These are phyloP conservation scores for Sardina pilchardus DNA, from an alignment of 2,113 vertebrate genomes.

Conservation along the genomic window DNA sequence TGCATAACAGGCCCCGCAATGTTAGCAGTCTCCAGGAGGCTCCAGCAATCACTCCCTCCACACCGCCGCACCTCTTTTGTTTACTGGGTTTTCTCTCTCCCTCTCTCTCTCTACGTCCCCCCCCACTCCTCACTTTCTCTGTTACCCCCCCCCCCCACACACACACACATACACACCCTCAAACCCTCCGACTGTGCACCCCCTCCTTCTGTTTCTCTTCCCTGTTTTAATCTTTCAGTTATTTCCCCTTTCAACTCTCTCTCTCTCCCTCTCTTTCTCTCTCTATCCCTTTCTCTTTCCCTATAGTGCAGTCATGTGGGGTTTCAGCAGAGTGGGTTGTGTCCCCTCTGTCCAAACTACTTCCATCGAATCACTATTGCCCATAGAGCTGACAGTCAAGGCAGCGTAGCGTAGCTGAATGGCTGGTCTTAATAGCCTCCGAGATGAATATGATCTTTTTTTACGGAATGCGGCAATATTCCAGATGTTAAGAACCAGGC, in stretches of 20 bases:
- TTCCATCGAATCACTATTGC: neutral
- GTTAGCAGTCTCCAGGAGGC: constrained; percentile 21
- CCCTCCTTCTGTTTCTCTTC: neutral
- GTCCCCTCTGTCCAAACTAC: neutral
- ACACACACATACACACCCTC: no score
- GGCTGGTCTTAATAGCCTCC: neutral
- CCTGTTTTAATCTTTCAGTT: neutral
- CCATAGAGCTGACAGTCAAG: constrained; percentile 23
- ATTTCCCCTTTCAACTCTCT: neutral
- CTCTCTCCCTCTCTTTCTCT: constrained; percentile 1
- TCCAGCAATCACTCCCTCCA: constrained; percentile 37
- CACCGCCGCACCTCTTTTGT: constrained; percentile 20
- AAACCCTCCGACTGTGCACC: neutral
- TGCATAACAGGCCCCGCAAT: constrained; percentile 33
- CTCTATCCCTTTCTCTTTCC: no score
- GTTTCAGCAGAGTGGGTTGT: neutral
- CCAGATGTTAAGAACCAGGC: constrained; percentile 58
- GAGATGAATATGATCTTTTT: constrained; percentile 14
- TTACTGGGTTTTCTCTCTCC: neutral
- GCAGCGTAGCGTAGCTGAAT: constrained; percentile 7
- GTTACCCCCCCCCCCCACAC: neutral
- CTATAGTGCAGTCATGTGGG: neutral
- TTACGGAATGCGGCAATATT: constrained; percentile 58
- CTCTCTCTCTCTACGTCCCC: no score
- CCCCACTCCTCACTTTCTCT: constrained; percentile 9